Base-by-base conservation (phyloP, 1,140 invertebrate genomes). In the Magallana gigas region DNA sequence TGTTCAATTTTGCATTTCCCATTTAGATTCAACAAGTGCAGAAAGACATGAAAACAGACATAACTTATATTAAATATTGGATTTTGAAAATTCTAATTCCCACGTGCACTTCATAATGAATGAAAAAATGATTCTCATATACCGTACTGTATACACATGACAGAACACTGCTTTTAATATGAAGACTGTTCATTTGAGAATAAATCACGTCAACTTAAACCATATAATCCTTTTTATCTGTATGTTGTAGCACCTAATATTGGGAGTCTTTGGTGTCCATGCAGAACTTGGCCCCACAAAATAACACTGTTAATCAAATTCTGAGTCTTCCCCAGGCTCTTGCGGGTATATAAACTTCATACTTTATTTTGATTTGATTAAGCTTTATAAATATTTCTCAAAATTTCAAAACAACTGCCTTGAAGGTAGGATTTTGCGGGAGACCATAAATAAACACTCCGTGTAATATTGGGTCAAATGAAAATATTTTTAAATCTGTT, bases 401-500 rank as follows among this genome's bases (percentile, higher is more conserved):
- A 48, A 8, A 12, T 29, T 48, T 48, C 16, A 64, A 64, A 64
- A 64, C 60, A 64, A 64, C 60, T 76, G 68, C 68, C 36, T 76
- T 76, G 6, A 29, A 29, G 68, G 6, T 18, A 12, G 68, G 68
- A 76, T 76, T 76, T 76, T 76, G 36, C 36, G 14, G 68, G 11
- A 76, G 36, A 76, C 5, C 29, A 18, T 4, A 76, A 29, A 76
- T 76, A 76, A 76, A 76, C 68, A 76, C 8, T 5, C 23, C 12
- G 8, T 18, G 11, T 12, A 76, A 76, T 76, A 76, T 76, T 76
- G 18, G 68, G 68, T 76, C 68, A 76, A 76, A 76, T 18, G 14
- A 76, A 76, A 76, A 76, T 76, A 76, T 76, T 48, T 48, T 76
- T 76, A 23, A 36, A 76, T 76, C 68, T 76, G 23, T 71, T 29